Evolutionary conservation across 2,888 invertebrate species (phyloP), one percentile per base, ranked within the genome.

Genomic region (Dryobotodes eremita): DNA sequence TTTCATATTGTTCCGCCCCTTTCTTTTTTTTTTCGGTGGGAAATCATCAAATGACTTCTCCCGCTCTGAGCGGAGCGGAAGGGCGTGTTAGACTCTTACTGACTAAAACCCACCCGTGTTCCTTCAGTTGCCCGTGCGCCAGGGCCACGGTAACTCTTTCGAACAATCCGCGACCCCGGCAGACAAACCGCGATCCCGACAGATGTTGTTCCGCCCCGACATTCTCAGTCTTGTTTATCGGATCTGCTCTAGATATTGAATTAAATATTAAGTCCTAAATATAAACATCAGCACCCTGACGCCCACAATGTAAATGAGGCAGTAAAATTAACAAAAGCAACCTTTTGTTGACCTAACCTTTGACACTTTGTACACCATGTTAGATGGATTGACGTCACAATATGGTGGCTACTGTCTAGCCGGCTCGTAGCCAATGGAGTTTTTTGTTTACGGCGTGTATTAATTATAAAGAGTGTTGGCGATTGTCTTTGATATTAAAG

Each of bases 351-450:
- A 53, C 65, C 57, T 59, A 75, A 64, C 79, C 84, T 75, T 79
- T 84, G 75, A 72, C 72, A 75, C 36, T 69, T 61, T 7, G 23
- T n/a, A 36, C 17, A 55, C 42, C 13, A 20, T 23, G 50, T 17
- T 59, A 42, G 59, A 23, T 26, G 13, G 7, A 42, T 26, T 78
- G 61, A 78, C 65, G 79, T 78, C 72, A 78, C 65, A 57, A 53
- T 23, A 62, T 61, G 23, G 10, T 72, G 55, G 15, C 46, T 50
- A 11, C 46, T 15, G 74, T 72, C 79, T 75, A 26, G 65, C 61
- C 75, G 75, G 42, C 57, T 72, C 46, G 23, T 61, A 65, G 77
- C 86, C 75, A 86, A 86, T 78, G 74, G 74, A 65, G 61, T 69
- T 13, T 75, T 82, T 72, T 78, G 78, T 69, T 55, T 66, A 70